Base-by-base conservation (phyloP, 2,797 vertebrate species). In the Spheniscus humboldti region DNA sequence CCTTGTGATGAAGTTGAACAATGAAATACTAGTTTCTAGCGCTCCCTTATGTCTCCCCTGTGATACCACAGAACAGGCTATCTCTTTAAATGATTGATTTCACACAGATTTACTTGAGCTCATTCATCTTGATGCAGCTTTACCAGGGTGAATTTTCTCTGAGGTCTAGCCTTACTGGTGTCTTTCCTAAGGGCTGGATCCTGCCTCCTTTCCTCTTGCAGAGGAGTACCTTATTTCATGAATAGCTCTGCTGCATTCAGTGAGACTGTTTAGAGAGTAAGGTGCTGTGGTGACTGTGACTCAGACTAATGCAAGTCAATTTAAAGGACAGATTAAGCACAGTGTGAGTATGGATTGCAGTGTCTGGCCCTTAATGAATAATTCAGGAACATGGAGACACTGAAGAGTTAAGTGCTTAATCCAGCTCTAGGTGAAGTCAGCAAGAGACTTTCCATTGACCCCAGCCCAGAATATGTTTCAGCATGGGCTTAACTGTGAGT, bases 301-400 rank as follows among this genome's bases (percentile, higher is more conserved):
- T 95, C 90, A 95, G 71, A 73, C 67, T 79, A 93, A 90, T 88
- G 83, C 90, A 64, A 89, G 60, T 92, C 91, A 93, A 74, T 93
- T 92, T 92, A 89, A 93, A 93, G 95, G 77, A 94, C 89, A 92
- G 77, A 92, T 93, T 68, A 90, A 86, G 72, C 12, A 1, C 88
- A 82, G 71, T 71, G 27, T 68, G 84, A 85, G 75, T 97, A 79
- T 74, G 67, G 90, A 89, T 93, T 89, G 95, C 88, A 74, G 63
- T 31, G 72, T 52, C 92, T 95, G 86, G 74, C 50, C 72, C 28
- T 17, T 56, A 39, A 91, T 96, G 94, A 97, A 93, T 96, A 91
- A 96, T 96, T 88, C 86, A 92, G 87, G 72, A 81, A 19, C 16
- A 16, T 14, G 63, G 93, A 90, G 75, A 86, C 72, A n/a, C 6